These are phyloP conservation scores for Psophia crepitans DNA, from an alignment of 2,113 vertebrate genomes.

Conservation along the genomic window DNA sequence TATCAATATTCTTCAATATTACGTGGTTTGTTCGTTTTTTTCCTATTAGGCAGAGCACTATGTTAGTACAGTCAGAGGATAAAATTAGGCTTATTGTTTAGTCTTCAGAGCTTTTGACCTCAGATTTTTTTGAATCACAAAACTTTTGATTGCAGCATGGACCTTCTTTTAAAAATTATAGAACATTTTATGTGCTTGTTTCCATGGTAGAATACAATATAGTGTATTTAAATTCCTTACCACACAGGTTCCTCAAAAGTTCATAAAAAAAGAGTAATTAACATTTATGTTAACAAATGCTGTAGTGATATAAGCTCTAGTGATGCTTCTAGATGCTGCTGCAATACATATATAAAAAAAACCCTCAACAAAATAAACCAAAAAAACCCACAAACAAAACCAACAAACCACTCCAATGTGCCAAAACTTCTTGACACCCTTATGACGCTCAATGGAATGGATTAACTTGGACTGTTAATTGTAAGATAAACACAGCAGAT, in stretches of 20 bases:
- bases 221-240: background rate
- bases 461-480: background rate
- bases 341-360: background rate
- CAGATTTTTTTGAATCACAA: background rate
- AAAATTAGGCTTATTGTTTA: background rate
- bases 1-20: background rate
- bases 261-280: background rate
- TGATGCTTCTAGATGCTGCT: background rate
- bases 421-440: background rate
- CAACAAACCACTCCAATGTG: accelerated
- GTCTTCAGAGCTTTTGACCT: background rate
- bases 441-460: background rate
- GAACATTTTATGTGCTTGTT: background rate
- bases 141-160: background rate
- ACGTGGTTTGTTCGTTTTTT: background rate
- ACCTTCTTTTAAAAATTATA: background rate
- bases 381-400: too few relatives aligned
- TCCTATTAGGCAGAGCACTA: background rate
- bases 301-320: background rate
- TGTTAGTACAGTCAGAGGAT: background rate
- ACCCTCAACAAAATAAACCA: background rate
- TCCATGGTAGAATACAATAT: background rate
- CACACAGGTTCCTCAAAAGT: background rate
- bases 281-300: background rate
- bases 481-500: background rate